phyloP scores from a whole-genome alignment of 2,888 invertebrate genomes.

The Sarcophaga caerulescens region DNA sequence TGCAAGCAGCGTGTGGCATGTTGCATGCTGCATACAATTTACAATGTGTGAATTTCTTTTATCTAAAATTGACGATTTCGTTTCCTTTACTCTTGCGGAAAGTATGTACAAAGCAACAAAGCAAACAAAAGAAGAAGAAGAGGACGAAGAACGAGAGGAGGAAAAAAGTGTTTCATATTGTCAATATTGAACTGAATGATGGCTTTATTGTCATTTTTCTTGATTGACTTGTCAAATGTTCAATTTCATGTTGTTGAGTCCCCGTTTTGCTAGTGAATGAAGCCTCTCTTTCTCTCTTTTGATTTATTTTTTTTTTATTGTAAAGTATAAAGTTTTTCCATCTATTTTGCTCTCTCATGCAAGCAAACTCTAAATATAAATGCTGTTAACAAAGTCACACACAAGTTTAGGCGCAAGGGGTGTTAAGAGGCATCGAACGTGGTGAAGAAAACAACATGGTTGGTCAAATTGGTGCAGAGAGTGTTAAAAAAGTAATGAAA shows the following conservation, averaged over 20 bases:
- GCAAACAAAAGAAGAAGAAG: not conserved
- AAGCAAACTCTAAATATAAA: conserved; percentile 18
- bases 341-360: not conserved
- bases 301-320: not conserved
- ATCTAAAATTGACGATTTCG: conserved; percentile 10
- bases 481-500: conserved; percentile 28
- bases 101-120: not conserved
- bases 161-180: not conserved
- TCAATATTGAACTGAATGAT: conserved; percentile 43
- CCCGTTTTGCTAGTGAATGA: not conserved
- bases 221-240: conserved; percentile 62
- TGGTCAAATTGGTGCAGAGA: not conserved
- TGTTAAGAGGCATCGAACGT: not conserved
- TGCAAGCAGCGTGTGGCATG: conserved; percentile 23
- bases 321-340: not conserved
- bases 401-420: not conserved
- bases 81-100: not conserved
- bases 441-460: too few species aligned
- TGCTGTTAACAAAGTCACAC: conserved; percentile 30
- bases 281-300: not conserved
- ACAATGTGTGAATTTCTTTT: conserved; percentile 9
- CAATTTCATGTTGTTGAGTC: conserved; percentile 1
- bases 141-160: not conserved
- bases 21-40: conserved; percentile 18
- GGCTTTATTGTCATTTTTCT: conserved; percentile 48